Evolutionary conservation across 2,797 vertebrate genomes (phyloP), one percentile per base, ranked within the genome.

Genomic region (Botia kubotai): DNA sequence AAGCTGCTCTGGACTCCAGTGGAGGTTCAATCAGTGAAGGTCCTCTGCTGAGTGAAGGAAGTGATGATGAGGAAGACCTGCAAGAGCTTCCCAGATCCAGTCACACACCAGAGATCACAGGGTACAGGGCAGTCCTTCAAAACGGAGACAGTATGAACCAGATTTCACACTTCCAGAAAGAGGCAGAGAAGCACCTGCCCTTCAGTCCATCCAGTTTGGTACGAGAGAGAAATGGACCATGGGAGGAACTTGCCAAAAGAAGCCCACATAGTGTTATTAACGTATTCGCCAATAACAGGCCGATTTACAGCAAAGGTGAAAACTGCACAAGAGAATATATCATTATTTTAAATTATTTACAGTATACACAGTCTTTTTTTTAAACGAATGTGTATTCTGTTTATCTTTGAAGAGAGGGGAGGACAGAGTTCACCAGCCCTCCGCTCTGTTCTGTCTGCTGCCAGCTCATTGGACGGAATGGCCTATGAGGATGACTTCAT

Each of bases 231-330:
- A 93, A 89, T 80, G 90, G 91, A 13, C 93, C 94, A 0, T 98
- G 96, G 97, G 96, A 97, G 82, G 97, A 99, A 75, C 90, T 99
- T 78, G 92, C 93, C 5, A 97, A 96, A 85, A 97, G 98, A 87
- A 98, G 97, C 88, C 96, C 97, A 14, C 92, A 96, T 81, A 99
- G 98, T 17, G 96, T 98, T 77, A 99, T 99, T 91, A 98, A 96
- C 89, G 97, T 99, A 89, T 99, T 97, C 86, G 93, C 95, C 0
- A 99, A 95, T 91, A 96, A 94, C 71, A 93, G 95, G 21, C 95
- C 95, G 7, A 87, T 93, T 75, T 91, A 91, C 75, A 90, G 90
- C 81, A 95, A 95, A 95, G 96, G 97, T 98, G 39, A 80, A 39
- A 46, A 46, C 8, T 11, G 43, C 36, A 39, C 36, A 39, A 46